Evolutionary conservation across 1,140 invertebrate species (phyloP).

Genomic region (Zaprionus inermis): DNA sequence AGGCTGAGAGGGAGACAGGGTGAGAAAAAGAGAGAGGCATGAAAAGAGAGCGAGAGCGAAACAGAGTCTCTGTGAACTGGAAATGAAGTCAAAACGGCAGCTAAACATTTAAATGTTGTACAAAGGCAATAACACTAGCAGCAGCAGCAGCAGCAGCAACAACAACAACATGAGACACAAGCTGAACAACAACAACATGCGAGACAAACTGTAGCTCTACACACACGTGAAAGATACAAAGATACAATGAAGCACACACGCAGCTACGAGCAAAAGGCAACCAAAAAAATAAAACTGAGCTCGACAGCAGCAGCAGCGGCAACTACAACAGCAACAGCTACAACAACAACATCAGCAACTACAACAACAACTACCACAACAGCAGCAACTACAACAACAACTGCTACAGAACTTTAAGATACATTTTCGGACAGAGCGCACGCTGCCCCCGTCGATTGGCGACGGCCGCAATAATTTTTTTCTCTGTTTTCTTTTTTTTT

Average conservation of each 20-base stretch:
- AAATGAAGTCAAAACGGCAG: constrained; percentile 71
- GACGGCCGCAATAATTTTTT: constrained; percentile 62
- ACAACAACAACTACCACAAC: constrained; percentile 12
- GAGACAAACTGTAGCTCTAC: constrained; percentile 39
- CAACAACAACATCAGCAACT: constrained; percentile 27
- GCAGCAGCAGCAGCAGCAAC: constrained; percentile 22
- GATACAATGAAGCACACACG: constrained; percentile 40
- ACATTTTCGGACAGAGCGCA: constrained; percentile 48
- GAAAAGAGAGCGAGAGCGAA: constrained; percentile 21
- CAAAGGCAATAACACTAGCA: constrained; percentile 78
- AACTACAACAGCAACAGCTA: constrained; percentile 1
- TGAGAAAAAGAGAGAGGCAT: constrained; percentile 18
- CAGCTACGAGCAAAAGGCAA: constrained; percentile 49
- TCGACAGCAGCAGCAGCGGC: constrained; percentile 36
- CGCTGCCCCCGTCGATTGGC: constrained; percentile 60
- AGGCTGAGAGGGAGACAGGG: constrained; percentile 27
- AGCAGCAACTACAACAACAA: constrained; percentile 9
- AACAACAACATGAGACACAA: constrained; percentile 25
- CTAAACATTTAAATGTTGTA: constrained; percentile 82
- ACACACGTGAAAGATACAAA: constrained; percentile 59
- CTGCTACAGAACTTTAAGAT: constrained; percentile 62
- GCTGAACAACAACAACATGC: constrained; percentile 32
- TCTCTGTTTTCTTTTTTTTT: constrained; percentile 49
- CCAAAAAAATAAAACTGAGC: background rate
- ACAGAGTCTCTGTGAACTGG: constrained; percentile 28